A percentile compares a stretch with the other conserved stretches of the same genome.
These are phyloP conservation scores for Sesia apiformis DNA, from an alignment of 2,888 invertebrate species.

Conservation along the genomic window DNA sequence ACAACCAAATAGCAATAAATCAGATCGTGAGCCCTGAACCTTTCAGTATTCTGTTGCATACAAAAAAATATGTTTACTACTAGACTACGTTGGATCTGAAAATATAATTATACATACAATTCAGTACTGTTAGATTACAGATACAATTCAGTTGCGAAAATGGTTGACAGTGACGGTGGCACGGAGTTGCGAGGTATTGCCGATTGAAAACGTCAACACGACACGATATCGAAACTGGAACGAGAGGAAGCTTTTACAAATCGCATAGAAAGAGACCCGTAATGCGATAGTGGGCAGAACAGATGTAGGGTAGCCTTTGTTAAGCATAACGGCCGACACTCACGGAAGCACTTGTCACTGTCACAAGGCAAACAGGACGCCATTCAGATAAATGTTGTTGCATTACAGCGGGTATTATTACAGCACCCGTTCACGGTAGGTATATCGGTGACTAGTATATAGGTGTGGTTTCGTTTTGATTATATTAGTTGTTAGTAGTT, in stretches of 20 bases:
- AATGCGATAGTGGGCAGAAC: conserved; percentile 46
- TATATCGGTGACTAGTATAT: conserved; percentile 21
- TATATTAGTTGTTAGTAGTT: too few relatives aligned
- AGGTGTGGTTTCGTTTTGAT: too few relatives aligned
- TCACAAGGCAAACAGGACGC: conserved; percentile 34
- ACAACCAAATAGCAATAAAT: too few relatives aligned
- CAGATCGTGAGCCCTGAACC: too few relatives aligned
- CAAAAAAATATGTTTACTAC: too few relatives aligned
- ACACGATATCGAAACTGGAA: conserved; percentile 42
- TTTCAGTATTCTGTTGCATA: too few relatives aligned
- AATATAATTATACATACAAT: too few relatives aligned
- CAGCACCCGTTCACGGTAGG: conserved; percentile 12
- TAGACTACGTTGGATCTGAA: too few relatives aligned
- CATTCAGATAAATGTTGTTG: conserved; percentile 49
- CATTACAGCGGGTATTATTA: conserved; percentile 18
- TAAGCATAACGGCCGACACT: conserved; percentile 49
- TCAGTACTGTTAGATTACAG: background rate
- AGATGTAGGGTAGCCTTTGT: conserved; percentile 58
- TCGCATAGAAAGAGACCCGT: conserved; percentile 44
- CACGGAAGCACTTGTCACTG: conserved; percentile 68
- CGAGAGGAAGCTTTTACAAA: conserved; percentile 62
- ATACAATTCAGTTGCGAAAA: background rate
- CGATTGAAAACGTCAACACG: conserved; percentile 39
- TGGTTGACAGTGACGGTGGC: conserved; percentile 2
- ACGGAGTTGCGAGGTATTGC: conserved; percentile 14